These are phyloP conservation scores for Bradypodion ventrale DNA, from an alignment of 2,797 vertebrate genomes.

Conservation along the genomic window DNA sequence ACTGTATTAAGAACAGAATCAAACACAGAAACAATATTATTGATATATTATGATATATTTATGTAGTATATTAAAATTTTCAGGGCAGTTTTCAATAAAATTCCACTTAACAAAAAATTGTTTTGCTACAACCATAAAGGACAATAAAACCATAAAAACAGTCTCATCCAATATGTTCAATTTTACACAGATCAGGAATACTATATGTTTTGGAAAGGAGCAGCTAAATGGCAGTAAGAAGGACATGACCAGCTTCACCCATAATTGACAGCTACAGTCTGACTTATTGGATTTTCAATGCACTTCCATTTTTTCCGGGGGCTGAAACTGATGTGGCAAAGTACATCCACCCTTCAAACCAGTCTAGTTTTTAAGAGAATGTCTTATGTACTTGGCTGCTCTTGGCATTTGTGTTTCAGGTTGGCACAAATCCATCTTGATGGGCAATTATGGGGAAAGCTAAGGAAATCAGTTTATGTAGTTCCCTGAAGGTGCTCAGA, in stretches of 20 bases:
- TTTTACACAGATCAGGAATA: not conserved
- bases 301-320: not conserved
- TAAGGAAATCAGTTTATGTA: rapidly evolving
- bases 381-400: not conserved
- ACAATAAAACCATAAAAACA: not conserved
- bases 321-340: not conserved
- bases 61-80: not conserved
- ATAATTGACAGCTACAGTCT: not conserved
- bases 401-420: not conserved
- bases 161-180: not conserved
- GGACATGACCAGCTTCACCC: not conserved
- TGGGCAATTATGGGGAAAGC: not conserved
- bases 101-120: not conserved
- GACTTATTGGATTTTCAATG: not conserved
- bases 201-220: no score
- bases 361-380: not conserved
- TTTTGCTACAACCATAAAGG: not conserved
- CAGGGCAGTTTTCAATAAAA: not conserved
- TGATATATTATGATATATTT: not conserved
- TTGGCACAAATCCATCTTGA: not conserved
- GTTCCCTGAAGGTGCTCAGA: rapidly evolving
- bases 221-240: no score
- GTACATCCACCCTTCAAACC: not conserved
- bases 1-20: not conserved
- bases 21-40: not conserved